Evolutionary conservation across 2,888 invertebrate species (phyloP).

Genomic region (Cephus pulcher): DNA sequence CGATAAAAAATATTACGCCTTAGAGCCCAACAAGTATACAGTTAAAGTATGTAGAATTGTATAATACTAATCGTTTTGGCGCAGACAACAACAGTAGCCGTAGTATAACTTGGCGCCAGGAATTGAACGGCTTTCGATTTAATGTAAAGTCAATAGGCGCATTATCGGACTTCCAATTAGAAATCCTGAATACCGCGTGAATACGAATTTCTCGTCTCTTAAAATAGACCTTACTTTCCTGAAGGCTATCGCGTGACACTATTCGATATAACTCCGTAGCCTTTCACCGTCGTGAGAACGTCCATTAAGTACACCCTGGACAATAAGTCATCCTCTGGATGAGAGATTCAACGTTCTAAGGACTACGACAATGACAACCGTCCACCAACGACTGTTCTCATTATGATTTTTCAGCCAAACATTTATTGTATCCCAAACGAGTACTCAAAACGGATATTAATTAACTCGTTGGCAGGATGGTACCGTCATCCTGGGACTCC

Average conservation of each 20-base stretch:
- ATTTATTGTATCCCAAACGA: not conserved
- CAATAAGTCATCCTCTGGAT: not conserved
- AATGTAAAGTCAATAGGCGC: not conserved
- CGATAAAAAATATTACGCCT: not conserved
- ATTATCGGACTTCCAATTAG: not conserved
- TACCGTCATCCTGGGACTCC: slow-evolving; percentile 5
- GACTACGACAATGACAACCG: not conserved
- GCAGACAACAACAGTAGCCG: not conserved
- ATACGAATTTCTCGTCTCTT: not conserved
- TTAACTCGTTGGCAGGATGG: not conserved
- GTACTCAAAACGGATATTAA: not conserved
- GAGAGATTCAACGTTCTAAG: not conserved
- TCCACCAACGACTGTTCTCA: not conserved
- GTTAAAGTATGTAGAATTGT: not conserved
- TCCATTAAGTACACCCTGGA: not conserved
- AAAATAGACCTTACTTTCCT: not conserved
- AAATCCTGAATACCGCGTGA: not conserved
- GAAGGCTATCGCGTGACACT: not conserved
- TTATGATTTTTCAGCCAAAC: not conserved
- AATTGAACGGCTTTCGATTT: not conserved
- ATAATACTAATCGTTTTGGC: not conserved
- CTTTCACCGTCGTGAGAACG: not conserved
- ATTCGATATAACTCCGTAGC: not conserved
- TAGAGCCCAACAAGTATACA: not conserved
- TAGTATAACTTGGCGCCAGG: not conserved